Evolutionary conservation across 2,113 vertebrate genomes (phyloP), one percentile per base, ranked within the genome.

Genomic region (Bujurquina vittata): DNA sequence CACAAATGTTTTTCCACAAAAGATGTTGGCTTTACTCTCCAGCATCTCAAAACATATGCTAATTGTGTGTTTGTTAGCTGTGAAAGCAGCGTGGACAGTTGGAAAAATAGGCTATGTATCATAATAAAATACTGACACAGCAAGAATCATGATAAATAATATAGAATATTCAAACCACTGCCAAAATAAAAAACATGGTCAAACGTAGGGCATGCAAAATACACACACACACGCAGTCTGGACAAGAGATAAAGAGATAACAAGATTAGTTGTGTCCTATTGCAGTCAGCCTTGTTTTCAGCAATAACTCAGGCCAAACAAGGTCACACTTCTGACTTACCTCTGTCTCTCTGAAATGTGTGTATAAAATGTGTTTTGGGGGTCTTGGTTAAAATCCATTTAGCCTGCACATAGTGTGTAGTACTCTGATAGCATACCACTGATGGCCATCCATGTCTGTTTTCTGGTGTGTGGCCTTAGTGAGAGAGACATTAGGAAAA

Each of bases 191-290:
- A 46, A 15, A 52, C 26, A 59, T 7, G 20, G 29, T 22, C 74
- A 79, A 35, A 77, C 69, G 63, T 81, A 23, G 49, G 46, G 49
- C 2, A 10, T 31, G 35, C 80, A 72, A 65, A 29, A 57, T 59
- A 84, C 59, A 77, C 22, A 79, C 35, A 17, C 18, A 40, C 3
- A 75, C 57, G 78, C 35, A 73, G 85, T 82, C 84, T 88, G 84
- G 35, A 85, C 7, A 29, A 60, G 79, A 88, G 88, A 90, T 86
- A 87, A 89, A 84, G 87, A 89, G 91, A 92, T 92, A 91, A 94
- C 85, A 83, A 87, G 89, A 94, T 94, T 93, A 93, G 84, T 81
- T 35, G 74, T 85, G 92, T 93, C 90, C 90, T 85, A 92, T 94
- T 92, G 92, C 90, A 88, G 85, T 88, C 84, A 89, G 84, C 79